Base-by-base conservation (phyloP, 2,888 invertebrate genomes). In the Tineola bisselliella region DNA sequence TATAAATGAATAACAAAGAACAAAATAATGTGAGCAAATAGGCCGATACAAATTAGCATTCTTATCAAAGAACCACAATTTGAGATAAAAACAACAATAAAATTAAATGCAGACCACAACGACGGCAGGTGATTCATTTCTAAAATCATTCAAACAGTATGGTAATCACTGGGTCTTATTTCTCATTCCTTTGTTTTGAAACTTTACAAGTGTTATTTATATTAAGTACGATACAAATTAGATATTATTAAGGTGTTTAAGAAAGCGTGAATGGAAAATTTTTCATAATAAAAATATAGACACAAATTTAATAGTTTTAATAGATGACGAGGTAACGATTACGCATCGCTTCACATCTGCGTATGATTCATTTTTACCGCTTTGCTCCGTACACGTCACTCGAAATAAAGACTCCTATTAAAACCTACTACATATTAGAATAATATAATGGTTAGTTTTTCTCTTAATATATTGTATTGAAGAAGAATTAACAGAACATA, bases 221-320 rank as follows among this genome's bases (percentile, higher is more conserved):
- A 54, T 54, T 54, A 54, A 54, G 54, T 25, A 54, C 25, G 19
- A 54, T 54, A 54, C 4, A 54, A 33, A 58, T 58, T 58, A 58
- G 31, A 58, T 58, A 58, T 58, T 58, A 58, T 58, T 58, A 58
- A 58, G 15, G 33, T 58, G 58, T 58, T 58, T 58, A 58, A 58
- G 54, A 58, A 58, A 33, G 58, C 58, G 33, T 58, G 58, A 58
- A 58, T 33, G 58, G 58, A 58, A 58, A 17, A 33, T 58, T 58
- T 58, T 58, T 58, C 58, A 58, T 58, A 58, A 58, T 58, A 58
- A 58, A 48, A 58, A 58, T 58, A 58, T 58, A 58, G 58, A 25
- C 25, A 58, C 58, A 31, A 33, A 33, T 17, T 58, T 58, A 58
- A 58, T 58, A 58, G 58, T 33, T 58, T 58, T 58, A 58, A 58